These are phyloP conservation scores for Phyto melanocephala DNA, from an alignment of 2,888 invertebrate genomes.

Conservation along the genomic window DNA sequence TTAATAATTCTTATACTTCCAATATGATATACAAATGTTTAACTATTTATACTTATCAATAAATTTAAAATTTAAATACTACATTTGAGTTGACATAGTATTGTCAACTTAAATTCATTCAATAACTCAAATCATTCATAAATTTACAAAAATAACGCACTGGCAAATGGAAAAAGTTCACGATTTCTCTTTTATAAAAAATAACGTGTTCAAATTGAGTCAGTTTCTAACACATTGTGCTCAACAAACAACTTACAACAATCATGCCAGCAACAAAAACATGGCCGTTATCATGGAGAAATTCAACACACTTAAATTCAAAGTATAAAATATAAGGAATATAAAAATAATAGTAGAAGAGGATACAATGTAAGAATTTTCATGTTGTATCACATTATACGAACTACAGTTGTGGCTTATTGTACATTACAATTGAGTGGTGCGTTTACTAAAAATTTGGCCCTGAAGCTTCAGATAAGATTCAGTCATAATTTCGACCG, in stretches of 20 bases:
- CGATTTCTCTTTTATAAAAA: constrained; percentile 47
- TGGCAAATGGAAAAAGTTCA: not conserved
- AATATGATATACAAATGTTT: too few relatives aligned
- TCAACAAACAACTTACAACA: constrained; percentile 17
- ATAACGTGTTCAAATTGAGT: constrained; percentile 58
- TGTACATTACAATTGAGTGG: constrained; percentile 31
- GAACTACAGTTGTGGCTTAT: constrained; percentile 2
- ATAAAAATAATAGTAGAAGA: not conserved
- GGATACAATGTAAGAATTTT: constrained; percentile 9
- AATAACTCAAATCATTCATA: constrained; percentile 44
- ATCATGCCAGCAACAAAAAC: not conserved
- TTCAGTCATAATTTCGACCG: constrained; percentile 76
- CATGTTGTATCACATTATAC: not conserved
- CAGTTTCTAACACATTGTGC: not conserved
- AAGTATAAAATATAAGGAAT: constrained; percentile 24
- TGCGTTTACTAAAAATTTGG: constrained; percentile 64
- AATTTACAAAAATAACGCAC: not conserved
- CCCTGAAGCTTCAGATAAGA: constrained; percentile 67
- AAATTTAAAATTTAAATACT: too few relatives aligned
- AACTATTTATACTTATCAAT: too few relatives aligned
- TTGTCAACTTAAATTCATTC: not conserved
- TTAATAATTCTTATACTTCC: too few relatives aligned
- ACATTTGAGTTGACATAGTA: too few relatives aligned
- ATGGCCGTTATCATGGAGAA: constrained; percentile 31
- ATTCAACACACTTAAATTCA: constrained; percentile 48